These are phyloP conservation scores for Ibycter americanus DNA, from an alignment of 2,797 vertebrate species.

Conservation along the genomic window DNA sequence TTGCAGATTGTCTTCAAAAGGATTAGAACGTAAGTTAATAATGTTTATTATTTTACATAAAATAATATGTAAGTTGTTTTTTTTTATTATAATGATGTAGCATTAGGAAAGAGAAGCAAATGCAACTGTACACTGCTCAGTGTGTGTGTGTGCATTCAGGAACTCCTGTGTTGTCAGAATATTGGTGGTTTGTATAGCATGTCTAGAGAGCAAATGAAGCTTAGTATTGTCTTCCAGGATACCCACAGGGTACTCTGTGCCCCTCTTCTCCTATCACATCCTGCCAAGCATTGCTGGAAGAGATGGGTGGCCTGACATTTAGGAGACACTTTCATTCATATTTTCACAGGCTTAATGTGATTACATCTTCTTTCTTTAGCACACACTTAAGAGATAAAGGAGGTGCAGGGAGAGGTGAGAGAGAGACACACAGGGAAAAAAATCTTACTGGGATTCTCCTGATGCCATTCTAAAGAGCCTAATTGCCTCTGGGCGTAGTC, in stretches of 20 bases:
- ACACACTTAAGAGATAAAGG: not conserved
- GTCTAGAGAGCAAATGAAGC: not conserved
- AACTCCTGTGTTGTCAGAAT: not conserved
- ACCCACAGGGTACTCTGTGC: not conserved
- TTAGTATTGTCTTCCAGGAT: not conserved
- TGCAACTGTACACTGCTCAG: not conserved
- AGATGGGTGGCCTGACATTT: not conserved
- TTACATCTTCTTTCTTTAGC: not conserved
- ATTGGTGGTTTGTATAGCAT: not conserved
- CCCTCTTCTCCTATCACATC: not conserved
- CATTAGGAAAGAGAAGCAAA: not conserved
- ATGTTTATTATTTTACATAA: not conserved
- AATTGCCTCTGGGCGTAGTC: constrained; percentile 35
- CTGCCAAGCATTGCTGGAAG: not conserved
- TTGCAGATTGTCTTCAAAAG: not conserved
- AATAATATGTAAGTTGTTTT: not conserved
- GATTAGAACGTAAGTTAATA: not conserved
- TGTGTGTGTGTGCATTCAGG: not conserved
- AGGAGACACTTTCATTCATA: not conserved
- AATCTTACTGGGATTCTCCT: not conserved
- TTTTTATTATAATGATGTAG: not conserved
- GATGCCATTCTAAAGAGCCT: not conserved
- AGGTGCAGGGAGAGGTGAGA: not conserved
- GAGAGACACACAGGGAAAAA: not conserved
- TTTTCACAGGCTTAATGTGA: not conserved